These are phyloP conservation scores for Condylura cristata DNA, from an alignment of 2,113 vertebrate genomes.

Conservation along the genomic window DNA sequence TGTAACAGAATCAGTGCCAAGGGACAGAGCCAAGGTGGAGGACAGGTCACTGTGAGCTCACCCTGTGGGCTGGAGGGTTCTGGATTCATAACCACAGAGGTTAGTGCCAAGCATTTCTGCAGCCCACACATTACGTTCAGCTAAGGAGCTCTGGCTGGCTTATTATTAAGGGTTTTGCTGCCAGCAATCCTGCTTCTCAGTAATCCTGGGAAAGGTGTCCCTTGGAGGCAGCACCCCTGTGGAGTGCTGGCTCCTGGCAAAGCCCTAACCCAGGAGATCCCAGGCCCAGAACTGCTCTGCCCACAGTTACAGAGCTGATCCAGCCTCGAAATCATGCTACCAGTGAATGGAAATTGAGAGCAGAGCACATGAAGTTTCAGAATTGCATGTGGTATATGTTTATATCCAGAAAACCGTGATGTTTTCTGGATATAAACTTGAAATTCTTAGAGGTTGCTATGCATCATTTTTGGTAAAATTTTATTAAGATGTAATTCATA, in stretches of 20 bases:
- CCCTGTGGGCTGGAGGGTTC: no score
- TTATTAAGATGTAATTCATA: neutral
- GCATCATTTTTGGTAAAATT: neutral
- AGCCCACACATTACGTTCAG: neutral
- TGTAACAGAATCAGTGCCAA: no score
- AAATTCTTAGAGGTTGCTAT: neutral
- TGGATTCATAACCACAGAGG: neutral
- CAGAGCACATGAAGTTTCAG: neutral
- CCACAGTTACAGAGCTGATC: neutral
- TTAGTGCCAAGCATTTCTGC: neutral
- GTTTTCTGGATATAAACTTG: constrained; percentile 9
- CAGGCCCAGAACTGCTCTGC: rapidly evolving
- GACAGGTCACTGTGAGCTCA: no score
- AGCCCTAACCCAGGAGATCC: neutral
- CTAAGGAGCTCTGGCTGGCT: neutral
- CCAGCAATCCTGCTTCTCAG: neutral
- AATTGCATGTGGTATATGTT: neutral
- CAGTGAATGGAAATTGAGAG: neutral
- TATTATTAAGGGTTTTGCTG: neutral
- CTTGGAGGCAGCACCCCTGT: neutral
- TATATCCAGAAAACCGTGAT: no score
- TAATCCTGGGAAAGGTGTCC: neutral
- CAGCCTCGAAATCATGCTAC: neutral
- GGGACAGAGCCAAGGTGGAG: no score
- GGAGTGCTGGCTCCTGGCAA: rapidly evolving